Evolutionary conservation across 1,140 invertebrate species (phyloP).

Genomic region (Macrosteles quadrilineatus): DNA sequence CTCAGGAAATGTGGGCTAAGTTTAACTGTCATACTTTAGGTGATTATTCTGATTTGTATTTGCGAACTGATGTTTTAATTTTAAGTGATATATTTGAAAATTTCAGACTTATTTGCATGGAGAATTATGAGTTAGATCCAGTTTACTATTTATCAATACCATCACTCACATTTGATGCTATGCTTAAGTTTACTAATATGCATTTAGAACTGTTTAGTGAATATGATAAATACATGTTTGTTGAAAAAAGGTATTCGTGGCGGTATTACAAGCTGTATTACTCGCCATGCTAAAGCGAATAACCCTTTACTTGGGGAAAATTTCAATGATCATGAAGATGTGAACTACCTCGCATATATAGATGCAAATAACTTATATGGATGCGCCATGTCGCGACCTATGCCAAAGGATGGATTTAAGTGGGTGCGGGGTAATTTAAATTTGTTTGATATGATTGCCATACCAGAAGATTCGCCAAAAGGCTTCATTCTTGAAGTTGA

Average conservation of each 20-base stretch:
- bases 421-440: slow-evolving; percentile 47
- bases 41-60: slow-evolving; percentile 47
- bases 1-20: slow-evolving; percentile 49
- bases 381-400: slow-evolving; percentile 50
- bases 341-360: slow-evolving; percentile 52
- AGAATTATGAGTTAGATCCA: slow-evolving; percentile 37
- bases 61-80: slow-evolving; percentile 51
- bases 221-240: slow-evolving; percentile 50
- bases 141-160: slow-evolving; percentile 49
- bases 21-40: slow-evolving; percentile 47
- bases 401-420: slow-evolving; percentile 52
- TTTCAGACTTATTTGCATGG: slow-evolving; percentile 45
- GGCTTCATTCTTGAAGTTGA: slow-evolving; percentile 58
- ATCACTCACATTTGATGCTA: slow-evolving; percentile 50
- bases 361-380: slow-evolving; percentile 61
- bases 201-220: slow-evolving; percentile 54
- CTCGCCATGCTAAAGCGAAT: slow-evolving; percentile 51
- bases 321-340: slow-evolving; percentile 48
- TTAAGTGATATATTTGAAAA: slow-evolving; percentile 52
- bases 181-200: slow-evolving; percentile 49
- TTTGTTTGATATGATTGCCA: slow-evolving; percentile 47
- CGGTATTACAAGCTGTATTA: slow-evolving; percentile 45
- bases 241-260: slow-evolving; percentile 46
- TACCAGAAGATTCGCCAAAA: slow-evolving; percentile 46
- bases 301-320: slow-evolving; percentile 52